phyloP scores from a whole-genome alignment of 2,888 invertebrate species.

The Muschampia plurimacula region DNA sequence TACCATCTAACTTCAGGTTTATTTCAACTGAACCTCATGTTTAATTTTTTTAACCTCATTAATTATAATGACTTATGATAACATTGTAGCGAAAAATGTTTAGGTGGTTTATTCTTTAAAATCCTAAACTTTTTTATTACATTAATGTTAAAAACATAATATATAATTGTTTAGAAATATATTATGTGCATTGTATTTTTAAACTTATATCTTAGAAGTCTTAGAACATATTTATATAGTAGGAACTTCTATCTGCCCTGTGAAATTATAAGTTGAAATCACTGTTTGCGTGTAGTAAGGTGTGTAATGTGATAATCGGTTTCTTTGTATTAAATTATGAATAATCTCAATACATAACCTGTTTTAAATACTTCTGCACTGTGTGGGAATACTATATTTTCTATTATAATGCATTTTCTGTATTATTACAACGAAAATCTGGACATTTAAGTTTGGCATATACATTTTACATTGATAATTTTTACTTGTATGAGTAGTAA shows the following conservation, averaged over 20 bases:
- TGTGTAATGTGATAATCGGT: conserved; percentile 20
- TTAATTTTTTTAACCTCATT: conserved; percentile 1
- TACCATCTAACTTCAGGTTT: background rate
- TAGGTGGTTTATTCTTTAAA: conserved; percentile 18
- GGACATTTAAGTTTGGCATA: background rate
- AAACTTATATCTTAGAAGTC: conserved; percentile 35
- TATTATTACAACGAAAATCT: conserved; percentile 23
- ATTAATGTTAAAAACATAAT: conserved; percentile 24
- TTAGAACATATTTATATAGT: conserved; percentile 29
- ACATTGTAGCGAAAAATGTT: conserved; percentile 1
- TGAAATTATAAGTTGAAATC: conserved; percentile 17
- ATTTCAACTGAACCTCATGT: background rate
- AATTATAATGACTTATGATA: background rate
- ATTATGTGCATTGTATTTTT: conserved; percentile 31
- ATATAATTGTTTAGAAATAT: conserved; percentile 27
- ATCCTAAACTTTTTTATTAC: conserved; percentile 26
- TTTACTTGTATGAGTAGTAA: background rate
- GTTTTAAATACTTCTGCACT: conserved; percentile 29
- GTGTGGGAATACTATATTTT: conserved; percentile 25
- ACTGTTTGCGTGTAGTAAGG: conserved; percentile 25
- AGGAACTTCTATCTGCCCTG: conserved; percentile 27
- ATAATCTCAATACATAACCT: conserved; percentile 4
- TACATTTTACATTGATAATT: conserved; percentile 2
- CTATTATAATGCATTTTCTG: conserved; percentile 9
- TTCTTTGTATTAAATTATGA: conserved; percentile 7